These are phyloP conservation scores for Melipona bicolor DNA, from an alignment of 2,888 invertebrate genomes.

Conservation along the genomic window DNA sequence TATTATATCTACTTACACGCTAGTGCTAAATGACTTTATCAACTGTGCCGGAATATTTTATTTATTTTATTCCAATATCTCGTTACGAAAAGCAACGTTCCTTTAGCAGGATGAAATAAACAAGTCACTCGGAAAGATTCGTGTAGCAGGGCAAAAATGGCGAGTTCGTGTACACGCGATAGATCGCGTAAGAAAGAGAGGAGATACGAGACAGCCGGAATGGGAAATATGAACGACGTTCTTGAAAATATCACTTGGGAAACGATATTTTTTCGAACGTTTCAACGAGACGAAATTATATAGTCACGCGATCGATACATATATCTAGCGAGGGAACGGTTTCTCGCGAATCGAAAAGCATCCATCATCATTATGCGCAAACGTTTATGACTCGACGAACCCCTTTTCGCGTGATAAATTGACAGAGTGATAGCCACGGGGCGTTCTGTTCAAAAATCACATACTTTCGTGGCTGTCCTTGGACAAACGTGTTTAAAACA, in stretches of 20 bases:
- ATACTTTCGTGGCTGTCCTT: neutral
- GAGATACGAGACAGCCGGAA: neutral
- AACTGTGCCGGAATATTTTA: neutral
- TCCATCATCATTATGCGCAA: constrained; percentile 36
- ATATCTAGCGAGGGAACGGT: neutral
- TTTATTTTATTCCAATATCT: neutral
- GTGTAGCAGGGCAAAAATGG: neutral
- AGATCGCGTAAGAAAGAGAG: neutral
- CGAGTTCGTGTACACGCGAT: neutral
- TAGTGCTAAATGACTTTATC: too few relatives aligned
- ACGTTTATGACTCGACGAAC: constrained; percentile 17
- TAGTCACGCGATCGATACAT: neutral
- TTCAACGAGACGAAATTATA: neutral
- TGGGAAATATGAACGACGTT: neutral
- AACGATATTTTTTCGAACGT: neutral
- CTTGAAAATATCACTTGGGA: neutral
- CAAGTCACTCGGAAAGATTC: neutral
- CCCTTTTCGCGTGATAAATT: constrained; percentile 24
- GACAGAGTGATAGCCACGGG: constrained; percentile 11
- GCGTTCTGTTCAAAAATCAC: neutral
- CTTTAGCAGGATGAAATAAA: neutral
- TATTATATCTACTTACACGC: too few relatives aligned
- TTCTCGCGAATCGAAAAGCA: constrained; percentile 14
- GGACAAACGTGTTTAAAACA: neutral
- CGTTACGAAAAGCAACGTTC: neutral